A percentile compares a stretch with the other conserved stretches of the same genome.
These are phyloP conservation scores for Nerophis lumbriciformis DNA, from an alignment of 2,113 vertebrate genomes.

Conservation along the genomic window DNA sequence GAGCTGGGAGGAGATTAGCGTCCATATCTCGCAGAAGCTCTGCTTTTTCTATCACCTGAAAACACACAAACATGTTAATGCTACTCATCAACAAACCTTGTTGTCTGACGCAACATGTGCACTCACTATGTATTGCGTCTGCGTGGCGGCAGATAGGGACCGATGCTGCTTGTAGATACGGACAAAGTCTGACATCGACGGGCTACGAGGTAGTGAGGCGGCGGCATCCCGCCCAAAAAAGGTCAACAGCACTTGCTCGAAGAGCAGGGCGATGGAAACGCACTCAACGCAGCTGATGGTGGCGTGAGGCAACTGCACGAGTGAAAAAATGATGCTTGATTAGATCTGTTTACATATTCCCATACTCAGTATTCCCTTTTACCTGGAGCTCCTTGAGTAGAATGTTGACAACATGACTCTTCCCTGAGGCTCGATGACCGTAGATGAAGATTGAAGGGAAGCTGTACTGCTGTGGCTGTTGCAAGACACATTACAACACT, in stretches of 20 bases:
- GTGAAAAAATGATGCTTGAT: slow-evolving; percentile 9
- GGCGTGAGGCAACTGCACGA: slow-evolving; percentile 80
- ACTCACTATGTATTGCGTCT: slow-evolving; percentile 92
- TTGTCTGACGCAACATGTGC: too few relatives aligned
- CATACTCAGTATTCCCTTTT: slow-evolving; percentile 38
- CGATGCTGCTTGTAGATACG: slow-evolving; percentile 79
- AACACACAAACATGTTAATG: slow-evolving; percentile 10
- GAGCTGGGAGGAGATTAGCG: slow-evolving; percentile 85
- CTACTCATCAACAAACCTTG: too few relatives aligned
- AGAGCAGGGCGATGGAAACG: slow-evolving; percentile 79
- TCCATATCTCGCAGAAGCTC: slow-evolving; percentile 89
- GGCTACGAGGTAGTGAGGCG: slow-evolving; percentile 66
- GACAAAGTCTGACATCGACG: slow-evolving; percentile 86
- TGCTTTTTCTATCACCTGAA: slow-evolving; percentile 89
- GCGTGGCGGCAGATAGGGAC: slow-evolving; percentile 56
- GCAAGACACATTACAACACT: slow-evolving; percentile 4
- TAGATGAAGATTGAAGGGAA: slow-evolving; percentile 93
- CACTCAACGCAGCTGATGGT: slow-evolving; percentile 86
- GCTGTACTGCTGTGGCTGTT: slow-evolving; percentile 84
- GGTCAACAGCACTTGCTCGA: slow-evolving; percentile 83
- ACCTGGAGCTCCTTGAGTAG: slow-evolving; percentile 87
- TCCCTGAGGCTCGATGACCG: slow-evolving; percentile 89
- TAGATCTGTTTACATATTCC: neutral
- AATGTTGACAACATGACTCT: slow-evolving; percentile 85
- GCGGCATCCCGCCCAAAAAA: slow-evolving; percentile 68